Conservation (phyloP, 1,140 invertebrate species). For the Holcopasites calliopsidis region DNA sequence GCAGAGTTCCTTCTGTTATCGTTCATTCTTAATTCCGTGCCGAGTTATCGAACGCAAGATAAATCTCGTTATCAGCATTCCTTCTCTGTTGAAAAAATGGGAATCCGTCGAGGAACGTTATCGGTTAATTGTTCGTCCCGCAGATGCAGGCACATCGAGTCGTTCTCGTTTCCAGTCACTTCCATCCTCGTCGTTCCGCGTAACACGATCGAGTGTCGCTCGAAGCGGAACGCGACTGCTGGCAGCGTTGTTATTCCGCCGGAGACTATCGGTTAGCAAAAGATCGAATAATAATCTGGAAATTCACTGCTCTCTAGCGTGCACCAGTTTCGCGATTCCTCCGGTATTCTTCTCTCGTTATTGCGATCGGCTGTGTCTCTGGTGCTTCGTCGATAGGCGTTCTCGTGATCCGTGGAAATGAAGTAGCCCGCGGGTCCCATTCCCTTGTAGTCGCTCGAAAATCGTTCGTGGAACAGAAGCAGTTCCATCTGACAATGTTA, state of each 20-base stretch:
- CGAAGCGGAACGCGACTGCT: neutral
- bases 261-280: neutral
- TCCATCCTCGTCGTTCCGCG: constrained; percentile 3
- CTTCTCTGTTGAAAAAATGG: neutral
- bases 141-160: constrained; percentile 9
- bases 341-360: constrained; percentile 9
- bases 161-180: neutral
- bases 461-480: neutral
- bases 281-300: constrained; percentile 28
- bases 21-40: neutral
- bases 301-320: neutral
- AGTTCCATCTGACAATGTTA: too few relatives aligned
- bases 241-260: neutral
- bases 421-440: too few relatives aligned
- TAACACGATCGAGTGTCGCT: neutral
- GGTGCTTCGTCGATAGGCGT: neutral
- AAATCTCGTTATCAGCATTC: constrained; percentile 9
- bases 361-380: neutral
- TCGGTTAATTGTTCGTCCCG: constrained; percentile 31
- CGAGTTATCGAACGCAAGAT: neutral
- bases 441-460: too few relatives aligned
- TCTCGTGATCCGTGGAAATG: neutral
- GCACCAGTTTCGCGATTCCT: neutral
- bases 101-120: constrained; percentile 25
- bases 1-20: too few relatives aligned